A percentile compares a stretch with the other conserved stretches of the same genome.
These are phyloP conservation scores for Phoebastria nigripes DNA, from an alignment of 2,797 vertebrate genomes.

Conservation along the genomic window DNA sequence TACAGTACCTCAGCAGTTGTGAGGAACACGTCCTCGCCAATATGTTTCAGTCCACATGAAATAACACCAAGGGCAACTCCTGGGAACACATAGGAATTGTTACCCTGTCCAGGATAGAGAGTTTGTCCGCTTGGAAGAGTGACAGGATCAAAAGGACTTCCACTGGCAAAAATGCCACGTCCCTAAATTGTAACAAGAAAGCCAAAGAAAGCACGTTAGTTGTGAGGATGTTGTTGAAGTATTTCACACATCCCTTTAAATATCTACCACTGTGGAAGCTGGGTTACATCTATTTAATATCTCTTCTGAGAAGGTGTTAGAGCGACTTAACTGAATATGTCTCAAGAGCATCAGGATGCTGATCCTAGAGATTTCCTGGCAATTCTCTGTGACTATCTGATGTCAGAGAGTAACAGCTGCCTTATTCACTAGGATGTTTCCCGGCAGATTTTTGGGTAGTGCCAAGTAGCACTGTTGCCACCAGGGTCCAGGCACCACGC, in stretches of 20 bases:
- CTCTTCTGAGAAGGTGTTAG: background rate
- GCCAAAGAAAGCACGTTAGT: background rate
- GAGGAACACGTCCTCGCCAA: conserved; percentile 87
- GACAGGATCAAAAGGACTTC: conserved; percentile 93
- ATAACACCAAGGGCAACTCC: conserved; percentile 89
- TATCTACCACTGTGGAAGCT: background rate
- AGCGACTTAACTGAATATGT: background rate
- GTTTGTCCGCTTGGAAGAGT: conserved; percentile 85
- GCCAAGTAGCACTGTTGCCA: background rate
- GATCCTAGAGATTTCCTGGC: background rate
- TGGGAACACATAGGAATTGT: conserved; percentile 97
- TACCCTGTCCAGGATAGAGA: conserved; percentile 92
- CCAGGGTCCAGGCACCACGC: background rate
- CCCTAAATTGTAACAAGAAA: conserved; percentile 75
- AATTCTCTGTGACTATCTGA: background rate
- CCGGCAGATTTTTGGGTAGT: background rate
- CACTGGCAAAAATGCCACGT: conserved; percentile 92
- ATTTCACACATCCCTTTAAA: background rate
- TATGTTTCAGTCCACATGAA: conserved; percentile 82
- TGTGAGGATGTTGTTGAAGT: background rate
- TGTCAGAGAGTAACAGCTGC: background rate
- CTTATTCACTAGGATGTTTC: background rate
- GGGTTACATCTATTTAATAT: background rate
- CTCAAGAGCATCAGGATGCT: background rate
- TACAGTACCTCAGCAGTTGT: conserved; percentile 88